Evolutionary conservation across 1,140 invertebrate genomes (phyloP).

Genomic region (Helicoverpa armigera): DNA sequence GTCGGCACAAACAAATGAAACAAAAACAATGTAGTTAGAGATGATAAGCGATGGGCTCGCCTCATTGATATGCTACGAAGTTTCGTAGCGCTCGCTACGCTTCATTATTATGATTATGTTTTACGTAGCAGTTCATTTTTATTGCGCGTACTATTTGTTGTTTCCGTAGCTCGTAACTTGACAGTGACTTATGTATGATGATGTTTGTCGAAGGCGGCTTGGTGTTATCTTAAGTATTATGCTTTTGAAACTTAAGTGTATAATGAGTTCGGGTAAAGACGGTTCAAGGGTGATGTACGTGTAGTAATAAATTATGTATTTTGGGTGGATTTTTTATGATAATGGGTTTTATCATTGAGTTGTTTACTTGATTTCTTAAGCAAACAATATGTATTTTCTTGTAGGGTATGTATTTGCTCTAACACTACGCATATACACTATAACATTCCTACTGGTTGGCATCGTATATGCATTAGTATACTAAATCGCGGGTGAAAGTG

Average conservation of each 20-base stretch:
- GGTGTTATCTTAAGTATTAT: slow-evolving; percentile 6
- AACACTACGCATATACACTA: background rate
- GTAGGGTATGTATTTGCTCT: background rate
- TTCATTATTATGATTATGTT: slow-evolving; percentile 46
- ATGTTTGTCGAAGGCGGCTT: background rate
- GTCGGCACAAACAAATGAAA: slow-evolving; percentile 47
- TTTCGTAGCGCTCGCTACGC: slow-evolving; percentile 56
- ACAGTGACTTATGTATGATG: slow-evolving; percentile 17
- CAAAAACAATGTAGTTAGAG: slow-evolving; percentile 41
- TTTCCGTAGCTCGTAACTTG: slow-evolving; percentile 6
- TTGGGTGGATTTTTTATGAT: background rate
- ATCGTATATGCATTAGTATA: background rate
- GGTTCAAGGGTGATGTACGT: slow-evolving; percentile 9
- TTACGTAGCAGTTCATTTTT: slow-evolving; percentile 49
- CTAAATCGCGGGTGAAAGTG: slow-evolving; percentile 6
- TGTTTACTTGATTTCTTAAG: background rate
- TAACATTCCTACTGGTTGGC: background rate
- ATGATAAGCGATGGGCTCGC: slow-evolving; percentile 35
- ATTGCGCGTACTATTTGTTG: slow-evolving; percentile 12
- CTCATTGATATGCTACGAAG: slow-evolving; percentile 59
- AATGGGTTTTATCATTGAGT: background rate
- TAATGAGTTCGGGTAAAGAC: background rate
- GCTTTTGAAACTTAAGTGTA: background rate
- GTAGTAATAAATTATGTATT: slow-evolving; percentile 14
- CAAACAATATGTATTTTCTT: background rate